These are phyloP conservation scores for Apantesis nais DNA, from an alignment of 2,888 invertebrate species.

Conservation along the genomic window DNA sequence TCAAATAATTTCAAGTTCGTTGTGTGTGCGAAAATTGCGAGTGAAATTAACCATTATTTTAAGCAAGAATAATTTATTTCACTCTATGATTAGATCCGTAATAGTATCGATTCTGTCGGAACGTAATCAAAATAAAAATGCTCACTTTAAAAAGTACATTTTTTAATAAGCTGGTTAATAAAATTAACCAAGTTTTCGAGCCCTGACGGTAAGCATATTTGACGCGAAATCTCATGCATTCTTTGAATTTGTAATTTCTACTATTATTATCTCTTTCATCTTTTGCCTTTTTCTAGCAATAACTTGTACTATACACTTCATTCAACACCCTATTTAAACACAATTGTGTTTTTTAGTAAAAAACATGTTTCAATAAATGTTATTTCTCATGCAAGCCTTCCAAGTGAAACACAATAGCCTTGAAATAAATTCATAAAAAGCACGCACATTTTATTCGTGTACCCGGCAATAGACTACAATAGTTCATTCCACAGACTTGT, in stretches of 20 bases:
- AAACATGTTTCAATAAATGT: conserved; percentile 1
- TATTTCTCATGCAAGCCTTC: conserved; percentile 12
- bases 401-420: conserved; percentile 10
- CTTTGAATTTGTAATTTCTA: background rate
- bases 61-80: too few species aligned
- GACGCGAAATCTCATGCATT: background rate
- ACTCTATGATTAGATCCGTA: too few species aligned
- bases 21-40: too few species aligned
- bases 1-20: background rate
- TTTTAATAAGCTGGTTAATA: too few species aligned
- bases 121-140: too few species aligned
- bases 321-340: background rate
- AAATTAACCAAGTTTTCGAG: too few species aligned
- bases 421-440: conserved; percentile 19
- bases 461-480: conserved; percentile 21
- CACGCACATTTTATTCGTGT: conserved; percentile 13
- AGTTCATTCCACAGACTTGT: conserved; percentile 19
- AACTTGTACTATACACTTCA: background rate
- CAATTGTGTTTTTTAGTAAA: background rate
- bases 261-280: background rate
- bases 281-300: background rate
- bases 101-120: too few species aligned
- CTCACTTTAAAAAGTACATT: too few species aligned
- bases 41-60: too few species aligned
- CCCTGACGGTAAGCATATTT: too few species aligned